Evolutionary conservation across 2,113 vertebrate species (phyloP).

Genomic region (Mystacornis crossleyi): DNA sequence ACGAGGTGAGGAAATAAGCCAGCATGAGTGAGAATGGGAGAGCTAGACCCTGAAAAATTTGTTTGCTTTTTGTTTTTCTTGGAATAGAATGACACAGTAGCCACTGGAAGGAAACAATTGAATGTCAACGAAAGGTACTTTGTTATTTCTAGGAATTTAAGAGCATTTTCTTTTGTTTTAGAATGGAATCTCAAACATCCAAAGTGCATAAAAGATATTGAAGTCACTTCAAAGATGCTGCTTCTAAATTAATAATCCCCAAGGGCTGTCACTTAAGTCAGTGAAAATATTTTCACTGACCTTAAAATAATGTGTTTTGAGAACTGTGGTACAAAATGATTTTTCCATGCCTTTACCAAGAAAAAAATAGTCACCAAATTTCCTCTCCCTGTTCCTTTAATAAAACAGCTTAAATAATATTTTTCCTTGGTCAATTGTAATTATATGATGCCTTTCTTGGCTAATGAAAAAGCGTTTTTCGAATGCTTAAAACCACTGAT

Average conservation of each 20-base stretch:
- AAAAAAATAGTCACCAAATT: not conserved
- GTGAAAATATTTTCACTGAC: not conserved
- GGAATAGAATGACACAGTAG: not conserved
- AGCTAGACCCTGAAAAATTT: not conserved
- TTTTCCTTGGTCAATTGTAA: not conserved
- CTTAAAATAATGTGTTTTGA: not conserved
- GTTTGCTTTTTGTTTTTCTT: not conserved
- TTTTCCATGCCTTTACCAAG: not conserved
- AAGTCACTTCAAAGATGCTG: not conserved
- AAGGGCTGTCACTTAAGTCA: not conserved
- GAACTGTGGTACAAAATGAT: not conserved
- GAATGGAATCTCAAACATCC: not conserved
- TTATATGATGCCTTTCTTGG: not conserved
- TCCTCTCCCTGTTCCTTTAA: not conserved
- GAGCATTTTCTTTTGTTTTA: not conserved
- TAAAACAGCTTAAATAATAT: not conserved
- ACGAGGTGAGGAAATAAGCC: rapidly evolving
- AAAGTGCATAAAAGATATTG: not conserved
- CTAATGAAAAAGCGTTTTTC: not conserved
- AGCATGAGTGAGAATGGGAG: not conserved
- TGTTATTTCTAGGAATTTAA: not conserved
- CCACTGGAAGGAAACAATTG: not conserved
- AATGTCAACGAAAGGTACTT: not conserved
- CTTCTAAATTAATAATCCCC: not conserved
- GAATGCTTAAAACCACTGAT: not conserved